Base-by-base conservation (phyloP, 1,140 invertebrate genomes). In the Aphidius ervi region DNA sequence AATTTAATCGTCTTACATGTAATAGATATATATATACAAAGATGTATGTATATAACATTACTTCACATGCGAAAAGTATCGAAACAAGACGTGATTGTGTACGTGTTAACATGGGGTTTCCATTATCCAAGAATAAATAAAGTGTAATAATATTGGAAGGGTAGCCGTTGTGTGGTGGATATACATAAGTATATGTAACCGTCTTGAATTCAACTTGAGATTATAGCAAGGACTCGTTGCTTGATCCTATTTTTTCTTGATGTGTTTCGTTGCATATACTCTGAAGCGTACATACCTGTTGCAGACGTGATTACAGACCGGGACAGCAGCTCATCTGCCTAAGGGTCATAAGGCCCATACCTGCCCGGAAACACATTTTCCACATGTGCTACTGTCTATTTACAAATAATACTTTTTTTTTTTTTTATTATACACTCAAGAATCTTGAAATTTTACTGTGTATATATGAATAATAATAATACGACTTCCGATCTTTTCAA, bases 221-320 rank as follows among this genome's bases (percentile, higher is more conserved):
- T 74, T 70, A 64, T 65, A 40, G 37, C 37, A 5, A 39, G 40
- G 50, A n/a, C 10, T 53, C 42, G 2, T 1, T 16, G 7, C 42
- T 43, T 10, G 7, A 8, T 43, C 42, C 42, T 53, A 8, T 39
- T 10, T 31, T 50, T 31, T 31, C 23, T 31, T 31, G 23, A 31
- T 31, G 23, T 31, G 4, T 31, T 31, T 31, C 23, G 23, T 31
- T 31, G 23, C 7, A 49, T n/a, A 49, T n/a, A 9, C 52, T 52
- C 39, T 67, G 67, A 61, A 31, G 23, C 23, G 4, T 31, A 31
- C 23, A 31, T 31, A 31, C 63, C 70, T 52, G 64, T 69, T 67
- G 67, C 71, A 64, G 64, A 61, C 57, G 65, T 70, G 68, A 75
- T 75, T 75, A 75, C 70, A 73, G 71, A 66, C 68, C 68, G 68